Evolutionary conservation across 2,888 invertebrate genomes (phyloP).

Genomic region (Nemoura dubitans): DNA sequence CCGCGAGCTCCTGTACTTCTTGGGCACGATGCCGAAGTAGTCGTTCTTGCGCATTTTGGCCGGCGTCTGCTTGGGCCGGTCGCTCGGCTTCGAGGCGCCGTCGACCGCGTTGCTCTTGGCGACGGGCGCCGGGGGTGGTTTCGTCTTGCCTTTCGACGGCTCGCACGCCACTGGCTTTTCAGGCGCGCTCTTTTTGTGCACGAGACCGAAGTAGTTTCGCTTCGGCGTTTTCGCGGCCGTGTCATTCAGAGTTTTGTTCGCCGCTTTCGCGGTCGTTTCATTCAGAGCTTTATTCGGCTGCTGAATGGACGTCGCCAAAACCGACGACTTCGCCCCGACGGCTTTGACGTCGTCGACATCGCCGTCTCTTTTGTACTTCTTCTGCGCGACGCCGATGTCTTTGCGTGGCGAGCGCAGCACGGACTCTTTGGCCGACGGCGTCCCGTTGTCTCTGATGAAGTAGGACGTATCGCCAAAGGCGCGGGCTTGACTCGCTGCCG

Average conservation of each 20-base stretch:
- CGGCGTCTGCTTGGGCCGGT: background rate
- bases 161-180: background rate
- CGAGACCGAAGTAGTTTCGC: conserved; percentile 26
- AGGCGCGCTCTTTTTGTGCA: background rate
- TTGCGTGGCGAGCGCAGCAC: conserved; percentile 9
- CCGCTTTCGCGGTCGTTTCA: background rate
- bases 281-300: background rate
- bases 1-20: background rate
- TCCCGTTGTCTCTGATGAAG: background rate
- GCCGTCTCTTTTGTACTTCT: conserved; percentile 26
- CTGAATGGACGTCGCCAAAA: background rate
- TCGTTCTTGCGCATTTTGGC: conserved; percentile 10
- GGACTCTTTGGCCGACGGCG: background rate
- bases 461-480: background rate
- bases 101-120: background rate
- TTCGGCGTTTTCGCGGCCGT: conserved; percentile 9
- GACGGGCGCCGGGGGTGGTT: background rate
- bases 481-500: background rate
- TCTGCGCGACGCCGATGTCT: conserved; percentile 28
- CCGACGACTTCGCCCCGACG: too few relatives aligned
- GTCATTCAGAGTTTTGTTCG: background rate
- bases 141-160: background rate
- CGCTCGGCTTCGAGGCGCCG: background rate
- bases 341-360: too few relatives aligned
- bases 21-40: conserved; percentile 22